Percentiles rank a stretch among this genome's conserved stretches.
Evolutionary conservation across 2,888 invertebrate species (phyloP).

Genomic region (Lathronympha strigana): DNA sequence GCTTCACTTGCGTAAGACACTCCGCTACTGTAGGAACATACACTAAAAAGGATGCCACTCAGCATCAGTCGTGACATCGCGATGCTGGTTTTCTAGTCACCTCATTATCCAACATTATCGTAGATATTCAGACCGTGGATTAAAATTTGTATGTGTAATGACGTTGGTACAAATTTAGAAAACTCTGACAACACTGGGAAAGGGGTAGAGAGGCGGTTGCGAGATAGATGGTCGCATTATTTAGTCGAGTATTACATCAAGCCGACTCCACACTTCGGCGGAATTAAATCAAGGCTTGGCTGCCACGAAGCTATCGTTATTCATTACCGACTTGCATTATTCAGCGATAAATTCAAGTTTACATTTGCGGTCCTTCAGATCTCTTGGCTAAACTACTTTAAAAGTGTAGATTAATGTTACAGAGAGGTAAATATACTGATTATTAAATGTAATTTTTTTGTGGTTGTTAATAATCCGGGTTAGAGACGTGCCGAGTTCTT

Average conservation of each 20-base stretch:
- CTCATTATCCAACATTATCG: no score
- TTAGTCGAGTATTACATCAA: slow-evolving; percentile 74
- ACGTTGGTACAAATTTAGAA: background rate
- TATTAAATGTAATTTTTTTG: no score
- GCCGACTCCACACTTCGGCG: slow-evolving; percentile 55
- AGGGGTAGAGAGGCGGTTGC: slow-evolving; percentile 43
- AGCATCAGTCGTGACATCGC: no score
- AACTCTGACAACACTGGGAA: background rate
- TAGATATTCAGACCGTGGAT: no score
- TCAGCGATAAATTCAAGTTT: slow-evolving; percentile 9
- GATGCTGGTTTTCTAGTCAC: no score
- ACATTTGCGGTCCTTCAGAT: background rate
- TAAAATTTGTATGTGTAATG: no score
- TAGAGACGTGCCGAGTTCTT: no score
- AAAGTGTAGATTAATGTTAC: background rate
- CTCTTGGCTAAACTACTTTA: background rate
- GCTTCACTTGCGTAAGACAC: no score
- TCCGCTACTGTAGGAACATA: no score
- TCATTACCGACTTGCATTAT: slow-evolving; percentile 30
- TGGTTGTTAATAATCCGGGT: no score
- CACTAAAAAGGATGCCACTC: no score
- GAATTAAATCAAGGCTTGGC: slow-evolving; percentile 72
- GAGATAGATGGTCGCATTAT: slow-evolving; percentile 63
- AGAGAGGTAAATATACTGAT: background rate
- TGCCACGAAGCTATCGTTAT: slow-evolving; percentile 53